These are phyloP conservation scores for Cephus rjabovi DNA, from an alignment of 2,888 invertebrate species.

Conservation along the genomic window DNA sequence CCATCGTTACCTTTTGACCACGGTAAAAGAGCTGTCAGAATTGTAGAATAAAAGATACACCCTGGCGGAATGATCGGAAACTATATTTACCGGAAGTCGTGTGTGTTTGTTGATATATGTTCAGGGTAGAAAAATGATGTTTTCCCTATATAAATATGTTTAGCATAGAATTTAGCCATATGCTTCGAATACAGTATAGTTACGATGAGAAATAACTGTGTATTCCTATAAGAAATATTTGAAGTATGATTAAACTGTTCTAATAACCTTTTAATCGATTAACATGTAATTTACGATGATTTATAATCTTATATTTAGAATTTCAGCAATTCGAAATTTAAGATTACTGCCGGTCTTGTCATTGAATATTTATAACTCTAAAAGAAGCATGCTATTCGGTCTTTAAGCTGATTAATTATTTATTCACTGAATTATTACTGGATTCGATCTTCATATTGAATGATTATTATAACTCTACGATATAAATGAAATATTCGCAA, in stretches of 20 bases:
- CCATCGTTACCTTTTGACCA: background rate
- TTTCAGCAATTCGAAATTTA: background rate
- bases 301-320: background rate
- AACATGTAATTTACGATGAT: background rate
- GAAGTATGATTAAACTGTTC: background rate
- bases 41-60: background rate
- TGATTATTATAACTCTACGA: too few species aligned
- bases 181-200: background rate
- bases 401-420: too few species aligned
- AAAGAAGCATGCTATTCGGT: too few species aligned
- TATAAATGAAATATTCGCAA: background rate
- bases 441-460: too few species aligned
- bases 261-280: background rate
- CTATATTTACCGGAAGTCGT: background rate
- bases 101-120: too few species aligned
- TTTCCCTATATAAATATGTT: background rate
- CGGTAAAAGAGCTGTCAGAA: background rate
- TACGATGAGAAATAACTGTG: background rate
- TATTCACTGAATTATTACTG: too few species aligned
- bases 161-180: background rate
- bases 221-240: background rate
- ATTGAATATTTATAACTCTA: background rate
- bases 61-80: background rate
- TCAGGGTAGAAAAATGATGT: background rate
- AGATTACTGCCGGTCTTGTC: background rate